Evolutionary conservation across 2,888 invertebrate species (phyloP).

Genomic region (Ditula angustiorana): DNA sequence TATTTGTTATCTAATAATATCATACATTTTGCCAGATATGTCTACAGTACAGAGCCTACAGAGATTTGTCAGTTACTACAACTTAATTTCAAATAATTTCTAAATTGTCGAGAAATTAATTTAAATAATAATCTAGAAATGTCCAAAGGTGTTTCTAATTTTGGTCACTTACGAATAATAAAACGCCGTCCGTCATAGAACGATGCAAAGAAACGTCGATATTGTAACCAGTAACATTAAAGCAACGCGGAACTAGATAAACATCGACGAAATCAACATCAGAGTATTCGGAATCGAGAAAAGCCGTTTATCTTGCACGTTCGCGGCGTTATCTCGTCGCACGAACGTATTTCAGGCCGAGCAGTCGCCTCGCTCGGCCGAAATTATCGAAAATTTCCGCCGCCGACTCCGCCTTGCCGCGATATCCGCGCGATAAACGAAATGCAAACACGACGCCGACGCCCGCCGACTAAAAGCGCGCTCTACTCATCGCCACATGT

Average conservation of each 20-base stretch:
- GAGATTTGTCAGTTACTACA: too few species aligned
- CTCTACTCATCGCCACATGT: constrained; percentile 25
- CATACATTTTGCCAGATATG: too few species aligned
- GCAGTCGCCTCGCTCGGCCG: constrained; percentile 51
- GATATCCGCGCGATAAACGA: constrained; percentile 64
- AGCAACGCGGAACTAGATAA: constrained; percentile 30
- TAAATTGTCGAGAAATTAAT: too few species aligned
- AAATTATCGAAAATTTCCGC: constrained; percentile 70
- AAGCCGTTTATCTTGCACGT: constrained; percentile 51
- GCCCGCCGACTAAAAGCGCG: constrained; percentile 44
- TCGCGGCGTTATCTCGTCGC: constrained; percentile 51
- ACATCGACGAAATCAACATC: constrained; percentile 37
- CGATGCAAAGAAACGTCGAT: constrained; percentile 4
- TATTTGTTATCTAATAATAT: too few species aligned
- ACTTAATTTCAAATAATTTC: too few species aligned
- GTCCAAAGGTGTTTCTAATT: too few species aligned
- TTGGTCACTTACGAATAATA: too few species aligned
- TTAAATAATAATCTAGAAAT: too few species aligned
- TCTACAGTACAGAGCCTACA: too few species aligned
- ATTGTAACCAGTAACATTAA: constrained; percentile 3
- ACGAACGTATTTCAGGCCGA: constrained; percentile 48
- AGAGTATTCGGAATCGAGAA: constrained; percentile 40
- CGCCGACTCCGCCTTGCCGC: constrained; percentile 50
- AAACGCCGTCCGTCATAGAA: too few species aligned
- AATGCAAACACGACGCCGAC: constrained; percentile 65